These are phyloP conservation scores for Dermochelys coriacea DNA, from an alignment of 2,797 vertebrate species.

Conservation along the genomic window DNA sequence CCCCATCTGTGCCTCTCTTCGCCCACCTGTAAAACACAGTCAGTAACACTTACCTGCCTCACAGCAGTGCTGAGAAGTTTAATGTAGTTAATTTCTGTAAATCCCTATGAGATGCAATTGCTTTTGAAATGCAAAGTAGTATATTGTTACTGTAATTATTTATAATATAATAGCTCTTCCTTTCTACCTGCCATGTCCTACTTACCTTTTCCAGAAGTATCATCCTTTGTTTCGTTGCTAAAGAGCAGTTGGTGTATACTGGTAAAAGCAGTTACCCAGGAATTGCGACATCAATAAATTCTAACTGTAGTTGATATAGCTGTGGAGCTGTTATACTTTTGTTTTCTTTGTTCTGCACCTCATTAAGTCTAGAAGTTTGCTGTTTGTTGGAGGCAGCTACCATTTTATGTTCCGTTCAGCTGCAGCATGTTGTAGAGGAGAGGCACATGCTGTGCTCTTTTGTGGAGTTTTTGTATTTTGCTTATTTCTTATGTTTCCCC, in stretches of 20 bases:
- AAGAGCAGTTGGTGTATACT: not conserved
- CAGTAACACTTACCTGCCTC: not conserved
- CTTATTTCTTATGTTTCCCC: not conserved
- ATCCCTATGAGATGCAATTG: not conserved
- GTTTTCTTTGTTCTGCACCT: not conserved
- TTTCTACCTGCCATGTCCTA: not conserved
- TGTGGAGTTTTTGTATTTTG: not conserved
- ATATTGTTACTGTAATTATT: not conserved
- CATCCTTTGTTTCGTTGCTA: not conserved
- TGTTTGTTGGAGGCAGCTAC: rapidly evolving
- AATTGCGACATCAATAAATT: not conserved
- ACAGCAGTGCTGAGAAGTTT: not conserved
- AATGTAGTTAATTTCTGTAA: not conserved
- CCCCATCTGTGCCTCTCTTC: not conserved
- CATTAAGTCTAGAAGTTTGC: not conserved
- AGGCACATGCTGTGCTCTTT: not conserved
- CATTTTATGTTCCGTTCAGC: not conserved
- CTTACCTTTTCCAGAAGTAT: not conserved
- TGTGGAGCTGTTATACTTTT: not conserved
- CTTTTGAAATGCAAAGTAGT: not conserved
- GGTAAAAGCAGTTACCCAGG: not conserved
- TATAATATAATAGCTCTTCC: not conserved
- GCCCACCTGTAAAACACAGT: not conserved
- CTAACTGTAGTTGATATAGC: not conserved
- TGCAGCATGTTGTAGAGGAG: not conserved